Evolutionary conservation across 2,113 vertebrate species (phyloP).

Genomic region (Platichthys stellatus): DNA sequence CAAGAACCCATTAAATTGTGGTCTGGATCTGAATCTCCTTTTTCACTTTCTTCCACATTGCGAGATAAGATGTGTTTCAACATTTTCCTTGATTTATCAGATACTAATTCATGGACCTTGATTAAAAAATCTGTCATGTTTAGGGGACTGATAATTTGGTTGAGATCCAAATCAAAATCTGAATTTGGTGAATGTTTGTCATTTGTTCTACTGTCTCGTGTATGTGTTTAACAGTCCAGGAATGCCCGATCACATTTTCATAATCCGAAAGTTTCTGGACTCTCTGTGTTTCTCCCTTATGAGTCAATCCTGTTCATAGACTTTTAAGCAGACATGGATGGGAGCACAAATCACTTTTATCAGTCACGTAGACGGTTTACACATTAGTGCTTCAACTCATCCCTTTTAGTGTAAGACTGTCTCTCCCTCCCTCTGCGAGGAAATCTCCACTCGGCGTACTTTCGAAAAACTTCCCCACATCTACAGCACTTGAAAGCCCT

Average conservation of each 20-base stretch:
- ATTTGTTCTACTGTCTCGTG: not conserved
- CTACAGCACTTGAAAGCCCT: conserved; percentile 63
- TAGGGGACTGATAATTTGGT: no score
- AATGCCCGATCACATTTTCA: conserved; percentile 28
- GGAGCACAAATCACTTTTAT: conserved; percentile 65
- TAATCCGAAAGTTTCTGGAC: conserved; percentile 28
- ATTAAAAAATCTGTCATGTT: no score
- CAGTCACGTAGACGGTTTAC: conserved; percentile 61
- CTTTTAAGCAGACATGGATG: conserved; percentile 49
- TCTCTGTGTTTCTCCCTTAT: conserved; percentile 30
- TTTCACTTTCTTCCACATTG: no score
- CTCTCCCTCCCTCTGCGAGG: conserved; percentile 32
- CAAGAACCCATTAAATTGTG: no score
- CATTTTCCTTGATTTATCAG: no score
- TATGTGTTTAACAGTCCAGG: not conserved
- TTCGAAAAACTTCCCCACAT: conserved; percentile 65
- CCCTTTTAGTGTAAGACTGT: conserved; percentile 30
- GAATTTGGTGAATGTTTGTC: no score
- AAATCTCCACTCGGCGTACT: conserved; percentile 50
- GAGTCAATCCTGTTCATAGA: conserved; percentile 52
- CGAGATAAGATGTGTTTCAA: no score
- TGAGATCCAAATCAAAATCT: no score
- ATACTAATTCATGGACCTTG: no score
- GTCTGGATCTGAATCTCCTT: no score
- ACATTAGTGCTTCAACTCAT: conserved; percentile 59